Evolutionary conservation across 2,888 invertebrate species (phyloP).

Genomic region (Liposcelis brunnea): DNA sequence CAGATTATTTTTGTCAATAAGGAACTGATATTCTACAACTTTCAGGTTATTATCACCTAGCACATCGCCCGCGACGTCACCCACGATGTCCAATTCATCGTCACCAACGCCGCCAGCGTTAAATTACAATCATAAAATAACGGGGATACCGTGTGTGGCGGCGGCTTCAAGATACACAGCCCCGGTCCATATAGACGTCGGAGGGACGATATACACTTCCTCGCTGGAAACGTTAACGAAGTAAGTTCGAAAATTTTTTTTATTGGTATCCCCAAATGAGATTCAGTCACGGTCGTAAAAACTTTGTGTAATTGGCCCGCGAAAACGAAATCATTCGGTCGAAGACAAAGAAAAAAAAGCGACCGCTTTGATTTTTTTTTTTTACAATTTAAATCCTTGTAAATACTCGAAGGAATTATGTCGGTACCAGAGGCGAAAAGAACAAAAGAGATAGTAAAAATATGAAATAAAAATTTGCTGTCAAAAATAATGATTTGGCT

Average conservation of each 20-base stretch:
- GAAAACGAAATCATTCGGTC: too few relatives aligned
- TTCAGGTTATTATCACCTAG: conserved; percentile 32
- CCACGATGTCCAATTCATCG: conserved; percentile 27
- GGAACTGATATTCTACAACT: conserved; percentile 12
- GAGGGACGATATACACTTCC: conserved; percentile 92
- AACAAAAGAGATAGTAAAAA: neutral
- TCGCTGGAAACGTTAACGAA: conserved; percentile 87
- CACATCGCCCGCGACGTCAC: conserved; percentile 33
- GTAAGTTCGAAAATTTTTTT: conserved; percentile 35
- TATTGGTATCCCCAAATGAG: too few relatives aligned
- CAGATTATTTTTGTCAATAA: neutral
- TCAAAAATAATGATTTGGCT: conserved; percentile 5
- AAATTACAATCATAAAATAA: conserved; percentile 54
- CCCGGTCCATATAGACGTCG: conserved; percentile 94
- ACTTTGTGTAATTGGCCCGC: neutral
- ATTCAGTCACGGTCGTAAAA: too few relatives aligned
- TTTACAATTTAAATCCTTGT: too few relatives aligned
- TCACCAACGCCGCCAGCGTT: conserved; percentile 23
- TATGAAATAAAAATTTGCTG: conserved; percentile 4
- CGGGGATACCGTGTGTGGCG: conserved; percentile 86
- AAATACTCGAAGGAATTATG: too few relatives aligned
- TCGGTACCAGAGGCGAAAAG: too few relatives aligned
- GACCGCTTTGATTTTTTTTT: too few relatives aligned
- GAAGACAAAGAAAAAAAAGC: too few relatives aligned
- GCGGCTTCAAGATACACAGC: conserved; percentile 84